Conservation (phyloP, 1,140 invertebrate genomes). For the Antheraea mylitta region DNA sequence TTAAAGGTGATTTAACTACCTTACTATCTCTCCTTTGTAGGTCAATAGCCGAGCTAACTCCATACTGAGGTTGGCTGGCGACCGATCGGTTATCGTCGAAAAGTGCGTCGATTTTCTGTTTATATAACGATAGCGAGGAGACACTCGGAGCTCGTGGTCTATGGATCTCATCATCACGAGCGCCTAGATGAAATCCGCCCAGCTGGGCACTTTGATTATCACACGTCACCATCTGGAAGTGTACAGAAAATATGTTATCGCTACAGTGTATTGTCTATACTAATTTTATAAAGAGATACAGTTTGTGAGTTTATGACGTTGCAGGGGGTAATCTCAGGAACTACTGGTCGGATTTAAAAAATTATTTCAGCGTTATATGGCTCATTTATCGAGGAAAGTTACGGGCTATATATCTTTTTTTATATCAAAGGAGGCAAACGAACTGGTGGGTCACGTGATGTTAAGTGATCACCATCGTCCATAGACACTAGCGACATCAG, state of each 20-base stretch:
- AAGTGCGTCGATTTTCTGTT: slow-evolving; percentile 90
- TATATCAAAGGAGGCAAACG: too few species aligned
- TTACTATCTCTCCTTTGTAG: slow-evolving; percentile 60
- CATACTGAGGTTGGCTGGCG: slow-evolving; percentile 59
- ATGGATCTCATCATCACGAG: slow-evolving; percentile 62
- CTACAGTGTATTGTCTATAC: too few species aligned
- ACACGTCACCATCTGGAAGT: slow-evolving; percentile 67
- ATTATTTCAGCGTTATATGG: too few species aligned
- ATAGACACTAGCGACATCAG: too few species aligned
- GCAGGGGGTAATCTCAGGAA: too few species aligned
- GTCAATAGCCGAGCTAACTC: slow-evolving; percentile 56
- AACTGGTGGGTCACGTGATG: too few species aligned
- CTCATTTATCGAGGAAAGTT: too few species aligned
- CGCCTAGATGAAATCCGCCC: slow-evolving; percentile 61
- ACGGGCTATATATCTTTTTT: too few species aligned
- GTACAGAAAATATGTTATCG: neutral
- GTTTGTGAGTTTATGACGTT: too few species aligned
- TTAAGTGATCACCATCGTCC: too few species aligned
- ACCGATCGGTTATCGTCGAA: slow-evolving; percentile 84
- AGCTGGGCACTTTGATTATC: slow-evolving; percentile 53
- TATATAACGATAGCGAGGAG: slow-evolving; percentile 84
- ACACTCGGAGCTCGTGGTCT: slow-evolving; percentile 76
- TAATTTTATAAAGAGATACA: too few species aligned
- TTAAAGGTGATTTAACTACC: slow-evolving; percentile 29
- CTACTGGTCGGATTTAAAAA: too few species aligned